Conservation (phyloP, 2,797 vertebrate genomes). For the Morus bassanus region DNA sequence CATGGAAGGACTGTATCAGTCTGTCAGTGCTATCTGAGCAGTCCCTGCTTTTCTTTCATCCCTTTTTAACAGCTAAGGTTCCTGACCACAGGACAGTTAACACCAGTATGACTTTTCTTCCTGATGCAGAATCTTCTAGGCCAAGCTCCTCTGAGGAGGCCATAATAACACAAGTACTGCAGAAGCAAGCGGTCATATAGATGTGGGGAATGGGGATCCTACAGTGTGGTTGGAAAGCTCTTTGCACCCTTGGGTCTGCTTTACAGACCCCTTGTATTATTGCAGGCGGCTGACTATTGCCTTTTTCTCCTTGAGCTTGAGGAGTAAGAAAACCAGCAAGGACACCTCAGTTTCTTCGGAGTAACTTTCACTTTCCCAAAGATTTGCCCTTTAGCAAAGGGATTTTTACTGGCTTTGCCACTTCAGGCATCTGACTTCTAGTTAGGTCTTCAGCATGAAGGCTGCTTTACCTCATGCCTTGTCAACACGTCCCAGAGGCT, state of each 20-base stretch:
- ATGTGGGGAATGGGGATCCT: accelerated
- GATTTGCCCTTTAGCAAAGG: not conserved
- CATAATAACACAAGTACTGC: not conserved
- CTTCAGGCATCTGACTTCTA: not conserved
- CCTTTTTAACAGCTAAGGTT: not conserved
- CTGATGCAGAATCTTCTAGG: not conserved
- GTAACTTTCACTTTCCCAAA: not conserved
- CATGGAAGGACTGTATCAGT: accelerated
- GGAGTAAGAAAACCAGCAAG: not conserved
- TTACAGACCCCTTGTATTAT: not conserved
- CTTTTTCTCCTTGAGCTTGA: not conserved
- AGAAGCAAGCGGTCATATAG: not conserved
- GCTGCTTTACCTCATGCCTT: slow-evolving; percentile 6
- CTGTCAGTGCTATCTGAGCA: not conserved
- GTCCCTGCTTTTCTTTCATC: not conserved
- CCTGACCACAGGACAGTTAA: not conserved
- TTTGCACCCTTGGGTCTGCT: not conserved
- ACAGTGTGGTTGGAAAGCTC: not conserved
- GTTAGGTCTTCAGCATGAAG: not conserved
- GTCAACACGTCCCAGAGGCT: not conserved
- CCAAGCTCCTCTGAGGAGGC: not conserved
- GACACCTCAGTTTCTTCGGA: not conserved
- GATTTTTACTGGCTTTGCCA: not conserved
- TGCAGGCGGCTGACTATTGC: not conserved
- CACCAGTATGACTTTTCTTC: not conserved